Percentiles rank a stretch among this genome's conserved stretches.
Evolutionary conservation across 92 coral and sea anemone genomes (phyloP).

Genomic region (Epizoanthus illoricatus): DNA sequence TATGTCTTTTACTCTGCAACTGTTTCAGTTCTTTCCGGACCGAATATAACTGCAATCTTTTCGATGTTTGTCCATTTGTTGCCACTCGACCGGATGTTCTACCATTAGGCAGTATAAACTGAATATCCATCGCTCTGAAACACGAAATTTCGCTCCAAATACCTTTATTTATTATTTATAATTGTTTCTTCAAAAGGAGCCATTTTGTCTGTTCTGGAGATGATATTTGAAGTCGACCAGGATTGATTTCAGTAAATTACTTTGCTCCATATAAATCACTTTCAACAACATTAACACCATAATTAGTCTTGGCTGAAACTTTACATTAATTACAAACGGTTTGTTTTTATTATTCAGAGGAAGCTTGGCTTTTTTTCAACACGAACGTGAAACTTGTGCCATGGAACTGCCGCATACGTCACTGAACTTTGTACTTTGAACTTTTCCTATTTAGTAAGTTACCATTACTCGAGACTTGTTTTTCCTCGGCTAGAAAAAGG

Average conservation of each 20-base stretch:
- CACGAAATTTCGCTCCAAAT: not conserved
- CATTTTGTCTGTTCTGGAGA: conserved; percentile 6
- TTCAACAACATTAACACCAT: not conserved
- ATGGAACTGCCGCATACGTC: too few relatives aligned
- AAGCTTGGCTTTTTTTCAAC: too few relatives aligned
- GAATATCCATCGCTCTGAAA: not conserved
- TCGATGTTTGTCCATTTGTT: too few relatives aligned
- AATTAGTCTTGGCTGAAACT: not conserved
- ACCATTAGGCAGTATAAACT: not conserved
- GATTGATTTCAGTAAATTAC: not conserved
- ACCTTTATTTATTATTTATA: not conserved
- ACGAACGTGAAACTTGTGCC: too few relatives aligned
- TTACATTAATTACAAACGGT: not conserved
- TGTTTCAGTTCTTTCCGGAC: too few relatives aligned
- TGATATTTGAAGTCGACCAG: not conserved
- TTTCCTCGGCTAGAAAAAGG: too few relatives aligned
- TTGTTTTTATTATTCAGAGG: too few relatives aligned
- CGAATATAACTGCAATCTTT: too few relatives aligned
- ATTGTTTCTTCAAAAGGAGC: not conserved
- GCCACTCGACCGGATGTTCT: not conserved
- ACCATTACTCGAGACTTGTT: too few relatives aligned
- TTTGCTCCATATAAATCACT: not conserved
- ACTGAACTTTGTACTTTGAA: too few relatives aligned
- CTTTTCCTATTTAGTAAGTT: too few relatives aligned
- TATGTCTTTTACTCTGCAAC: too few relatives aligned